Conservation (phyloP, 2,113 vertebrate genomes). For the Lycocorax pyrrhopterus region DNA sequence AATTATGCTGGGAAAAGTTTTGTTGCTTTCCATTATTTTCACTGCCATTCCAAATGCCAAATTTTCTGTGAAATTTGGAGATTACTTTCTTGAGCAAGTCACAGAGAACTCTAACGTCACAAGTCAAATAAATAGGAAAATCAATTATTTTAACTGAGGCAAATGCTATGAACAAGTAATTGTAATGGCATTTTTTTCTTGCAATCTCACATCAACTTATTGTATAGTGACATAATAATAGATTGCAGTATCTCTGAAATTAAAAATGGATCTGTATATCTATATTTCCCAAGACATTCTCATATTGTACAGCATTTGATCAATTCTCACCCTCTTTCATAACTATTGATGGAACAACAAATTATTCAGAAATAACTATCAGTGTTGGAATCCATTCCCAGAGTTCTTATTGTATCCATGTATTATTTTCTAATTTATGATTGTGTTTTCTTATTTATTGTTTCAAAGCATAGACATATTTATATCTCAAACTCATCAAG, state of each 20-base stretch:
- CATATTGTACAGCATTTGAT: conserved; percentile 48
- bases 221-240: conserved; percentile 64
- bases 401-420: not conserved
- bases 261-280: conserved; percentile 71
- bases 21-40: not conserved
- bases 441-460: not conserved
- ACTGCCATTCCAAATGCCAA: not conserved
- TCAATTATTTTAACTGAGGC: conserved; percentile 65
- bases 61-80: conserved; percentile 44
- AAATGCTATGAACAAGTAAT: conserved; percentile 61
- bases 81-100: conserved; percentile 32
- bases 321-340: conserved; percentile 59
- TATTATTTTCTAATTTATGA: conserved; percentile 31
- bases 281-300: conserved; percentile 61
- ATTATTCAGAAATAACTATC: conserved; percentile 67
- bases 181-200: conserved; percentile 41
- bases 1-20: not conserved
- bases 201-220: conserved; percentile 35
- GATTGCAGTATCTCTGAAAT: conserved; percentile 66
- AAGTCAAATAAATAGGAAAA: conserved; percentile 65
- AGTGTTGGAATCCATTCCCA: conserved; percentile 43
- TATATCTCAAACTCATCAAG: not conserved
- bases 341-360: conserved; percentile 67
- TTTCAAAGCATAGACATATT: not conserved
- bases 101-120: conserved; percentile 25